Evolutionary conservation across 2,113 vertebrate genomes (phyloP).

Genomic region (Ameiurus melas): DNA sequence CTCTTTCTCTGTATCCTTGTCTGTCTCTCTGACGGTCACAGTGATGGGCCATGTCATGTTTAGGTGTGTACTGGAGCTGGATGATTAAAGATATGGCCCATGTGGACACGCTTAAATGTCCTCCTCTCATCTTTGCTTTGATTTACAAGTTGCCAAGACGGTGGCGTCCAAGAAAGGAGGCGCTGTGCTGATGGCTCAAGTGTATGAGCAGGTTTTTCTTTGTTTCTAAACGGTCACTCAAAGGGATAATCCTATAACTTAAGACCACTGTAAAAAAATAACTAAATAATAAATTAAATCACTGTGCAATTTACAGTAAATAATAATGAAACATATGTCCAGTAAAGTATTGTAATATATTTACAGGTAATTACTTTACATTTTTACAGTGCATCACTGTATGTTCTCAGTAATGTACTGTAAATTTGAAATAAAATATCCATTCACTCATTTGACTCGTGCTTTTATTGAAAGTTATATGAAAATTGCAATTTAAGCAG

Average conservation of each 20-base stretch:
- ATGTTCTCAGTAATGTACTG: background rate
- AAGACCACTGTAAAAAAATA: background rate
- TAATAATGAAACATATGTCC: background rate
- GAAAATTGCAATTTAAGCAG: background rate
- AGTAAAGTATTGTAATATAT: background rate
- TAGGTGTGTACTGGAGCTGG: constrained; percentile 44
- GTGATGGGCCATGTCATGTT: constrained; percentile 28
- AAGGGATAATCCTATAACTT: constrained; percentile 33
- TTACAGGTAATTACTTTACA: background rate
- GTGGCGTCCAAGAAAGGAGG: constrained; percentile 34
- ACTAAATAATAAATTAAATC: background rate
- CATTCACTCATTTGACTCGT: background rate
- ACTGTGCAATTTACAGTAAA: background rate
- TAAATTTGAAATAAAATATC: background rate
- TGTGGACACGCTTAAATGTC: constrained; percentile 28
- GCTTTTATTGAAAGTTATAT: background rate
- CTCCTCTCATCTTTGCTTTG: constrained; percentile 29
- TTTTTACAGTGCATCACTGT: background rate
- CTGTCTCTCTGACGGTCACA: background rate
- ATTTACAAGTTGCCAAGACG: constrained; percentile 32
- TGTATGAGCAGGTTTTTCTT: constrained; percentile 42
- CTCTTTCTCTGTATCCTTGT: background rate
- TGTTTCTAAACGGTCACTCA: constrained; percentile 29
- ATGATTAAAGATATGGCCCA: constrained; percentile 48
- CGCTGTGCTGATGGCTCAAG: constrained; percentile 18